Base-by-base conservation (phyloP, 2,888 invertebrate genomes). In the Cerastoderma edule region DNA sequence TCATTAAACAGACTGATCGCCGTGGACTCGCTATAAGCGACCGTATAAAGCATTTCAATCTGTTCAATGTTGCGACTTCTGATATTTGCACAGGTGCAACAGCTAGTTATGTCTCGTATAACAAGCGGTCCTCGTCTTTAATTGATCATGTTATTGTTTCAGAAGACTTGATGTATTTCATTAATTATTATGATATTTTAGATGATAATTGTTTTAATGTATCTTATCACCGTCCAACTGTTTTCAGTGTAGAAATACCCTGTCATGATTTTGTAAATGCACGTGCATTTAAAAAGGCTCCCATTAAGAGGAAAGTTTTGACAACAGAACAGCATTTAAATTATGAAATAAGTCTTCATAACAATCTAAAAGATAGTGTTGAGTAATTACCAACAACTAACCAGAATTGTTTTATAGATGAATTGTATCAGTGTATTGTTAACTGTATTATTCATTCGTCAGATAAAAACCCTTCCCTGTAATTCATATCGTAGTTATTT, bases 151-250 rank as follows among this genome's bases (percentile, higher is more conserved):
- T 66, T n/a, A 13, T 66, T 50, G 24, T 66, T 30, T 22, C 66
- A 32, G 24, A 32, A 28, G 46, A 66, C 13, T 50, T 6, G 8
- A 50, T 28, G 13, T 13, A 66, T 19, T 50, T n/a, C 16, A 22
- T 66, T 50, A 30, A 2, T 5, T 5, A 22, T 22, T 64, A 46
- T 64, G 16, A 46, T 6, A 64, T 64, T 28, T 19, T 46, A n/a
- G 28, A 28, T 66, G 66, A 30, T 50, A n/a, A 66, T 50, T 66
- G 66, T 32, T 50, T 66, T n/a, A 66, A 66, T 66, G 66, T 66
- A 22, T 66, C 66, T 6, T 30, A 6, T 28, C 66, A 66, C 24
- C 28, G 50, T 22, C 66, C 50, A n/a, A 50, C 50, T 32, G 48
- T 44, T 8, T 8, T 48, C 24, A 44, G 6, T 8, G 5, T 57